Evolutionary conservation across 2,888 invertebrate species (phyloP), one percentile per base, ranked within the genome.

Genomic region (Synergus umbraculus): DNA sequence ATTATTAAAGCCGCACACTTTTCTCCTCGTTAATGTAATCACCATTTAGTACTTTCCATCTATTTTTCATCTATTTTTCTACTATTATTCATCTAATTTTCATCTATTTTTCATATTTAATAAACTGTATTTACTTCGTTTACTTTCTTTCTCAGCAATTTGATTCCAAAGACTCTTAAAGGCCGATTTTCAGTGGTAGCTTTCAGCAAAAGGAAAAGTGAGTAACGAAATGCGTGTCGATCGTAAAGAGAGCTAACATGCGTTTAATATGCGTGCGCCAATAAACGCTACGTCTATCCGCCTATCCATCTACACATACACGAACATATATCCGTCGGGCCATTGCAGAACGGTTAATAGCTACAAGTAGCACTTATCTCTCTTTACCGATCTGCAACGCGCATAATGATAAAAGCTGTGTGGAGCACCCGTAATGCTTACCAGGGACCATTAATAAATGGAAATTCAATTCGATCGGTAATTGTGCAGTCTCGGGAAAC

Each of bases 391-490:
- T 73, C 73, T 37, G 73, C 78, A 66, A 78, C 66, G 77, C 44
- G 63, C 29, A 41, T 77, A 64, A 76, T 63, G 80, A 78, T 79
- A 79, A 82, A 77, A 77, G 77, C 63, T 76, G 76, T 79, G 54
- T 65, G 44, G 22, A 54, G 37, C 60, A 67, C 22, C 18, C 44
- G 43, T 63, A 15, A 13, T 22, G 66, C 69, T 63, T 63, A 29
- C 76, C 73, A 76, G 29, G 63, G 78, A 67, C 81, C 79, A 82
- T 83, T 81, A 83, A 85, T 84, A 85, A 85, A 85, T 86, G 82
- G 84, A 83, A 86, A 83, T 85, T 80, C 79, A 77, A 76, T 44
- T 78, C 76, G 77, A 81, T 76, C 78, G 77, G 46, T 44, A 67
- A 67, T 69, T 49, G 46, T 69, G 13, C 63, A 63, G 63, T 63